Conservation (phyloP, 2,888 invertebrate species). For the Orgyia antiqua region DNA sequence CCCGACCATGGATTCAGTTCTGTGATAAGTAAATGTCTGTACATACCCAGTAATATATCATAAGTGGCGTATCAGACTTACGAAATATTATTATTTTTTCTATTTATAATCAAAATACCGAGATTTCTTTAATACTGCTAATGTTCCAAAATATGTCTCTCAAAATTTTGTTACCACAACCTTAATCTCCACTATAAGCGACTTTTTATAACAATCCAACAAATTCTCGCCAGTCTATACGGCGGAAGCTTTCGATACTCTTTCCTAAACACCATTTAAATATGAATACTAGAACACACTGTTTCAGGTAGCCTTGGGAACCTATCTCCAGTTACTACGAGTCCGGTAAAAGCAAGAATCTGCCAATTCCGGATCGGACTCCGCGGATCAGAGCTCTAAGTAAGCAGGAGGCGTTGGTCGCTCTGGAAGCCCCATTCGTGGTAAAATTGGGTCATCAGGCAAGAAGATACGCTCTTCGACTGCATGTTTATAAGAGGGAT, state of each 20-base stretch:
- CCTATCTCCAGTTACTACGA: conserved; percentile 46
- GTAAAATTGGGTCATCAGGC: conserved; percentile 77
- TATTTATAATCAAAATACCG: conserved; percentile 63
- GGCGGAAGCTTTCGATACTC: conserved; percentile 43
- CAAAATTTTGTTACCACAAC: conserved; percentile 73
- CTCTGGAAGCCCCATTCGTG: conserved; percentile 70
- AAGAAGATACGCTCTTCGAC: conserved; percentile 80
- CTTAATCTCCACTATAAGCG: conserved; percentile 67
- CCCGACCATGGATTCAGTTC: conserved; percentile 43
- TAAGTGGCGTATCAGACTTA: conserved; percentile 62
- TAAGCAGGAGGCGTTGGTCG: conserved; percentile 78
- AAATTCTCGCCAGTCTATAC: conserved; percentile 49
- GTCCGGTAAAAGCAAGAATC: conserved; percentile 52
- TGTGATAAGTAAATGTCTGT: conserved; percentile 31
- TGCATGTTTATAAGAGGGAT: conserved; percentile 80
- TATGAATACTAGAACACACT: conserved; percentile 45
- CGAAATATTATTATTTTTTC: conserved; percentile 44
- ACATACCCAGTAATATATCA: conserved; percentile 32
- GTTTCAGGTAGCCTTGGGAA: conserved; percentile 20
- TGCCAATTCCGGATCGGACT: conserved; percentile 67
- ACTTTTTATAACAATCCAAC: conserved; percentile 65
- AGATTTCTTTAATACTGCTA: conserved; percentile 62
- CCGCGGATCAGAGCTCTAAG: conserved; percentile 71
- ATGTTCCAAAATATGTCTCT: conserved; percentile 73
- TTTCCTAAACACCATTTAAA: conserved; percentile 44